Evolutionary conservation across 2,888 invertebrate species (phyloP), one percentile per base, ranked within the genome.

Genomic region (Andrena marginata): DNA sequence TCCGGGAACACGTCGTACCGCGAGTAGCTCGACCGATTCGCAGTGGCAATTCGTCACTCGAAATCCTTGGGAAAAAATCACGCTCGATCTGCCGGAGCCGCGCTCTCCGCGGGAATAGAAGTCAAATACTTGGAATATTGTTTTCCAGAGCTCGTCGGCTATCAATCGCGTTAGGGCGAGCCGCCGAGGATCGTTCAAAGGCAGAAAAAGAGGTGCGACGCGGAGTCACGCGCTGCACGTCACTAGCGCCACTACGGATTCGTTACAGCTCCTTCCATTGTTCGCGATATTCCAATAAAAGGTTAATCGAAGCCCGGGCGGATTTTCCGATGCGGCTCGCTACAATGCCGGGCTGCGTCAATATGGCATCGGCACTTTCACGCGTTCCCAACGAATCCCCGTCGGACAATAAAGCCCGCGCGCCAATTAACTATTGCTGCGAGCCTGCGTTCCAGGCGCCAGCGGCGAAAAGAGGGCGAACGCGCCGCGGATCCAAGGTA

Each of bases 271-370:
- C 35, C 69, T 77, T 77, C 26, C 62, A 80, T 80, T 77, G 78
- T 80, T 80, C 79, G 48, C 20, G 56, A 77, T 80, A 67, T 80
- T 78, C 80, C 78, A 62, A 77, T 80, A 80, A 71, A 80, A 77
- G 67, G 78, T 77, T 80, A 80, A 80, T 80, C 78, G 78, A 79
- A 54, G 77, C 59, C 20, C 10, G 54, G 56, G 56, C n/a, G 79
- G 78, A 72, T 77, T 77, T 79, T 20, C 72, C 72, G 71, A 56
- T 26, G 16, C 51, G 33, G 13, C 71, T 42, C 51, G 64, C 62
- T 62, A 80, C 80, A 80, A 80, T 80, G 65, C 51, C 59, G 51
- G 35, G 49, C 59, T 23, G 63, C 64, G 71, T 77, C 71, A 65
- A 77, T 72, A 80, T 60, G 78, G 51, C 60, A 54, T 80, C 65